Evolutionary conservation across 2,113 vertebrate genomes (phyloP).

Genomic region (Chamaetylas fuelleborni): DNA sequence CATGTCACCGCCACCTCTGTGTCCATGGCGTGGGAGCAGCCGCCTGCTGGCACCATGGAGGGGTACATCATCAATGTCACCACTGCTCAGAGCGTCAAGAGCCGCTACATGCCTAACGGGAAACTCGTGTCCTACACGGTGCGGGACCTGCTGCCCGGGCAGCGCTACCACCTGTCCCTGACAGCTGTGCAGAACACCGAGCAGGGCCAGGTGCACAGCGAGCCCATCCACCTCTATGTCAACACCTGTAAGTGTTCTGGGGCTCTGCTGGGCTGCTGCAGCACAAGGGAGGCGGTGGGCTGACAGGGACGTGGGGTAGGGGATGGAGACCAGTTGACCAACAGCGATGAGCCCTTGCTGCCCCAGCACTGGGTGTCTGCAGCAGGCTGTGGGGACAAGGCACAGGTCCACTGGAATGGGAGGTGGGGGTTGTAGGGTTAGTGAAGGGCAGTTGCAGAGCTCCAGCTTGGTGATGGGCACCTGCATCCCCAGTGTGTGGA

Average conservation of each 20-base stretch:
- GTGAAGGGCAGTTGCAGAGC: accelerated
- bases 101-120: constrained; percentile 89
- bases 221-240: constrained; percentile 82
- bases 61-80: constrained; percentile 94
- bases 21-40: constrained; percentile 83
- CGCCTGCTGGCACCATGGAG: constrained; percentile 65
- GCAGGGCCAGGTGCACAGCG: constrained; percentile 84
- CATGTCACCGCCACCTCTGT: constrained; percentile 82
- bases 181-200: constrained; percentile 81
- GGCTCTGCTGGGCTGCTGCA: not conserved
- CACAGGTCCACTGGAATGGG: not conserved
- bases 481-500: accelerated
- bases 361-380: not conserved
- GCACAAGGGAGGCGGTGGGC: not conserved
- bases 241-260: constrained; percentile 81
- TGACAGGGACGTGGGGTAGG: accelerated
- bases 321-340: not conserved
- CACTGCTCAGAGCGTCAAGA: constrained; percentile 84
- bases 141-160: constrained; percentile 83
- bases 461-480: not conserved
- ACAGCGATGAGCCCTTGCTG: not conserved
- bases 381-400: not conserved
- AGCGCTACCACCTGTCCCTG: constrained; percentile 84
- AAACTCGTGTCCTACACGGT: constrained; percentile 81
- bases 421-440: not conserved